Conservation (phyloP, 1,140 invertebrate genomes). For the Ctenoplectra terminalis region DNA sequence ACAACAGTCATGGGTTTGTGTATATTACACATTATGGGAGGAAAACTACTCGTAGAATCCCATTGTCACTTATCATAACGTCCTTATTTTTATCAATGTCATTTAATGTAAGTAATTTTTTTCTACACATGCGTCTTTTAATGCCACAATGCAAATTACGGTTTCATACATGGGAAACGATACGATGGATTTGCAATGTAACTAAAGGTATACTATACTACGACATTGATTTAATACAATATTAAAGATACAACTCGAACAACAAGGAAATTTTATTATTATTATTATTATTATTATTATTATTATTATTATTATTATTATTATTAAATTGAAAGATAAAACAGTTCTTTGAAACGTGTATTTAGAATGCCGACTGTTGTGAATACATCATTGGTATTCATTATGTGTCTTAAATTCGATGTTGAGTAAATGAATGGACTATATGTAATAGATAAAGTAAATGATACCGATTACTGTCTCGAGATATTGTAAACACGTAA, state of each 20-base stretch:
- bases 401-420: conserved; percentile 61
- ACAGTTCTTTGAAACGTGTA: conserved; percentile 35
- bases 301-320: too few species aligned
- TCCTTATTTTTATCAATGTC: conserved; percentile 68
- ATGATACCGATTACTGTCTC: conserved; percentile 38
- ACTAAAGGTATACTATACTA: conserved; percentile 57
- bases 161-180: conserved; percentile 35
- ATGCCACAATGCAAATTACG: conserved; percentile 52
- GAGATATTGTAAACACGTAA: conserved; percentile 42
- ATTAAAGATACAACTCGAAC: conserved; percentile 3
- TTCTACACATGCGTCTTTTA: conserved; percentile 59
- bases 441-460: conserved; percentile 56
- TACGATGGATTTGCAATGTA: conserved; percentile 48
- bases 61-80: conserved; percentile 60
- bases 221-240: conserved; percentile 64
- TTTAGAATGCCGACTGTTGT: conserved; percentile 40
- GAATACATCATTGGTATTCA: conserved; percentile 51
- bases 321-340: conserved; percentile 9
- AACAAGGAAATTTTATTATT: conserved; percentile 4
- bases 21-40: conserved; percentile 65
- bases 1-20: conserved; percentile 76
- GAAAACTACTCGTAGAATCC: conserved; percentile 61
- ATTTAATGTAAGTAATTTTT: conserved; percentile 73
- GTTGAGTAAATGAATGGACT: conserved; percentile 57
- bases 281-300: too few species aligned